phyloP scores from a whole-genome alignment of 2,113 vertebrate species.

The Zeus faber region DNA sequence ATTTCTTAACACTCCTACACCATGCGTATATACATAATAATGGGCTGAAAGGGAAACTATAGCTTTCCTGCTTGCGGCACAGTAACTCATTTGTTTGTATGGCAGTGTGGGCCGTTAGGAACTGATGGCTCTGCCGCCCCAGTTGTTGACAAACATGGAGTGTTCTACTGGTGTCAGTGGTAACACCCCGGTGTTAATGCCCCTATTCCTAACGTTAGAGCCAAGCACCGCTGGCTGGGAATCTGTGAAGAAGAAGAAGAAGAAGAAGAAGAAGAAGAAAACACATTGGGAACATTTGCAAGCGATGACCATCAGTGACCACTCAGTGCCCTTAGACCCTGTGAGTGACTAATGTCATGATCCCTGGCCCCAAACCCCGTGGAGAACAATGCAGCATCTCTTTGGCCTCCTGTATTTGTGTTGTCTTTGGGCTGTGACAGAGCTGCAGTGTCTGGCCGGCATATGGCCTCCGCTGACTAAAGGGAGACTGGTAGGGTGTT shows the following conservation, averaged over 20 bases:
- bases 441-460: slow-evolving; percentile 57
- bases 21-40: neutral
- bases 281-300: slow-evolving; percentile 22
- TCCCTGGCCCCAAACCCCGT: slow-evolving; percentile 24
- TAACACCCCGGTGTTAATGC: slow-evolving; percentile 41
- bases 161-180: slow-evolving; percentile 31
- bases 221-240: no score
- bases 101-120: no score
- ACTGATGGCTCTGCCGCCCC: no score
- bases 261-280: slow-evolving; percentile 9
- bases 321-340: slow-evolving; percentile 23
- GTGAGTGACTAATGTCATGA: slow-evolving; percentile 43
- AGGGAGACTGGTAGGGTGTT: slow-evolving; percentile 29
- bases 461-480: slow-evolving; percentile 61
- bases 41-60: no score
- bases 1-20: neutral
- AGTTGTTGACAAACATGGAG: slow-evolving; percentile 38
- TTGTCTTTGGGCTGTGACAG: slow-evolving; percentile 46
- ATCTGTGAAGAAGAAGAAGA: slow-evolving; percentile 14
- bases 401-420: slow-evolving; percentile 44
- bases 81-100: no score
- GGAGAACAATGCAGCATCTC: slow-evolving; percentile 62
- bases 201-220: no score
- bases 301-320: slow-evolving; percentile 18
- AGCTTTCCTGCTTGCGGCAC: no score